A percentile compares a stretch with the other conserved stretches of the same genome.
phyloP scores from a whole-genome alignment of 2,113 vertebrate genomes.

The Origma solitaria region DNA sequence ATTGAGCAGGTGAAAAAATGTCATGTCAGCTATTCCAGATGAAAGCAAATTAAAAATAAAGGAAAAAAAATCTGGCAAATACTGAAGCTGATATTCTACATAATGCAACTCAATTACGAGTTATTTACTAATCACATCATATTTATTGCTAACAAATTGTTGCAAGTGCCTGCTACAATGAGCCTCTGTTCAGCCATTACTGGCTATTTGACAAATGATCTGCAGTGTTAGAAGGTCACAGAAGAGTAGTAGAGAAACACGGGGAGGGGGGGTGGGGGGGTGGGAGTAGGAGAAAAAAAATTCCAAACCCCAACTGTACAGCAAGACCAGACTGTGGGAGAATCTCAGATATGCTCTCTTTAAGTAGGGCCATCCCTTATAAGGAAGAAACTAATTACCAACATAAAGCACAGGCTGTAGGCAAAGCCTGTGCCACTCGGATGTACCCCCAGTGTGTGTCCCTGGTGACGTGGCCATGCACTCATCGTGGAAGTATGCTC shows the following conservation, averaged over 20 bases:
- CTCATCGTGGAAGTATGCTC: neutral
- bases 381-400: neutral
- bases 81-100: neutral
- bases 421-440: neutral
- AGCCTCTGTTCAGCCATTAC: neutral
- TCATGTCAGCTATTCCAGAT: neutral
- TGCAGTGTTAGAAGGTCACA: neutral
- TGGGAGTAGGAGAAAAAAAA: fast-evolving
- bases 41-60: neutral
- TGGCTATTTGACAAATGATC: neutral
- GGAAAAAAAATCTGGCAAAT: neutral
- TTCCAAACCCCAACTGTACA: neutral
- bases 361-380: neutral
- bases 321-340: neutral
- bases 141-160: neutral
- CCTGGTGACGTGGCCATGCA: neutral
- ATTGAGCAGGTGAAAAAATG: neutral
- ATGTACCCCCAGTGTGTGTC: neutral
- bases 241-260: neutral
- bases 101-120: neutral
- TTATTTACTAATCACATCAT: neutral
- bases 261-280: fast-evolving
- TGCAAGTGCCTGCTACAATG: neutral
- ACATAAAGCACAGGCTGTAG: neutral
- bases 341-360: neutral